These are phyloP conservation scores for Alloscopus bannaensis DNA, from an alignment of 2,888 invertebrate species.

Conservation along the genomic window DNA sequence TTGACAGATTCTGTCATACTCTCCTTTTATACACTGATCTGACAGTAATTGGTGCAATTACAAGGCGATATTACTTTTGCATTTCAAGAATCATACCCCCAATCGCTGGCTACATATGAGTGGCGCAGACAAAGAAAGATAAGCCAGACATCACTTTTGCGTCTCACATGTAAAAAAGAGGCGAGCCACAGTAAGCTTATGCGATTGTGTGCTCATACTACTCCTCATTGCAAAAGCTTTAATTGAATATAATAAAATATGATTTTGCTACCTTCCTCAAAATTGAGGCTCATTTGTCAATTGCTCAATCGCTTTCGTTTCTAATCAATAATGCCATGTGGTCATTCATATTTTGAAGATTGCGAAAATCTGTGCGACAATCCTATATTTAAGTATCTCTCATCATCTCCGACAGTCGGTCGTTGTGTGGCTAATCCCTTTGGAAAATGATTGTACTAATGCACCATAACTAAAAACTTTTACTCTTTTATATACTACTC, in stretches of 20 bases:
- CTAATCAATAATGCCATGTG: not conserved
- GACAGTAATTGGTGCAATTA: slow-evolving; percentile 36
- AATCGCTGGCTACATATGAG: too few species aligned
- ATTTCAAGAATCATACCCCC: too few species aligned
- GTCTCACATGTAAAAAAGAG: too few species aligned
- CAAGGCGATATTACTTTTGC: not conserved
- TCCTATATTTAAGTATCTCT: too few species aligned
- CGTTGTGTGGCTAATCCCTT: slow-evolving; percentile 1
- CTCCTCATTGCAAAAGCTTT: too few species aligned
- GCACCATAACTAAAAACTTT: not conserved
- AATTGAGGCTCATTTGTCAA: not conserved
- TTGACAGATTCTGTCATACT: slow-evolving; percentile 19
- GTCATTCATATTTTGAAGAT: not conserved
- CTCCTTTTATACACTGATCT: not conserved
- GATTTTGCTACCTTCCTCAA: not conserved
- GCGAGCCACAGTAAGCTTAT: too few species aligned
- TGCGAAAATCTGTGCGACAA: too few species aligned
- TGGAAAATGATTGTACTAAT: not conserved
- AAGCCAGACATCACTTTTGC: too few species aligned
- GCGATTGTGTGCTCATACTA: too few species aligned
- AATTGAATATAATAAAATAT: too few species aligned
- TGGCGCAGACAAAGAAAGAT: not conserved
- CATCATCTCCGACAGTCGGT: too few species aligned
- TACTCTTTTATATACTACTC: not conserved
- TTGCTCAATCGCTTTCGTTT: slow-evolving; percentile 1